Evolutionary conservation across 2,797 vertebrate species (phyloP).

Genomic region (Melanotaenia parkinsoni): DNA sequence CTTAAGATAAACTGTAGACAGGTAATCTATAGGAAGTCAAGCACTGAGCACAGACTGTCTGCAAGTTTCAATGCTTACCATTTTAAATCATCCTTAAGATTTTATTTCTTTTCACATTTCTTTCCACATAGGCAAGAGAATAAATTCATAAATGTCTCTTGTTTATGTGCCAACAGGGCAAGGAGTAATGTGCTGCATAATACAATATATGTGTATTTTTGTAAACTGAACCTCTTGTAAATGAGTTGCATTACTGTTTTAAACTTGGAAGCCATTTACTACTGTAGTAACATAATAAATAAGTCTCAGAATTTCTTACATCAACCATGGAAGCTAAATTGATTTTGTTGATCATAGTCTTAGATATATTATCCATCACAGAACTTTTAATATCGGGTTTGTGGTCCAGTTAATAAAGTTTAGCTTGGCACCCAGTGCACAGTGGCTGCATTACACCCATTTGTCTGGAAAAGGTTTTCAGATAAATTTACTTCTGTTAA

Average conservation of each 20-base stretch:
- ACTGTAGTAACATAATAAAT: neutral
- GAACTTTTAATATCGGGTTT: neutral
- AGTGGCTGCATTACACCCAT: neutral
- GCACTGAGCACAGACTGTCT: too few species aligned
- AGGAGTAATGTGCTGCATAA: conserved; percentile 7
- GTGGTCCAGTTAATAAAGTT: neutral
- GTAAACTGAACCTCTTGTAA: neutral
- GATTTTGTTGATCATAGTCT: neutral
- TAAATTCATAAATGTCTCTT: neutral
- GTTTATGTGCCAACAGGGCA: conserved; percentile 5
- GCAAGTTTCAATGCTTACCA: too few species aligned
- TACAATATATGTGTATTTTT: conserved; percentile 15
- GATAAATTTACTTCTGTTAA: neutral
- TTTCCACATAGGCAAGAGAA: too few species aligned
- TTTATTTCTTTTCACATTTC: neutral
- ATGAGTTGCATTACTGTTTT: neutral
- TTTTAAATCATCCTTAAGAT: too few species aligned
- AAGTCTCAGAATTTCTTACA: neutral
- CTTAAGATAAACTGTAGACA: too few species aligned
- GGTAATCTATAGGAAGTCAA: too few species aligned
- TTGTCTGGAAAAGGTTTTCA: neutral
- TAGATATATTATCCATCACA: neutral
- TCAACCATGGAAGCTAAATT: neutral
- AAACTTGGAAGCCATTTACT: neutral
- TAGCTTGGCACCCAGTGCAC: neutral